Conservation (phyloP, 1,140 invertebrate genomes). For the Notospermus geniculatus region DNA sequence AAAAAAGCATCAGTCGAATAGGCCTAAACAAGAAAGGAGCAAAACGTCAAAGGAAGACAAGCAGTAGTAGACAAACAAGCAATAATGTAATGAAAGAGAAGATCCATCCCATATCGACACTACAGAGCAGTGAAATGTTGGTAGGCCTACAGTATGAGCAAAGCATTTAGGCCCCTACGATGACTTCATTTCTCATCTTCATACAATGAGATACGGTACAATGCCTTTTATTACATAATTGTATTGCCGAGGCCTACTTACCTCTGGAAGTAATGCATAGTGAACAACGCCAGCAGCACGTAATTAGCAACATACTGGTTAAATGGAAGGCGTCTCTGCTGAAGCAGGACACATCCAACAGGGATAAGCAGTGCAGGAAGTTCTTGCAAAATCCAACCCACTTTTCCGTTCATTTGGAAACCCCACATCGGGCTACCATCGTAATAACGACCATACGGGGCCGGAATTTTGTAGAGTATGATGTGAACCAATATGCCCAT, state of each 20-base stretch:
- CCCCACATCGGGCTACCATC: conserved; percentile 21
- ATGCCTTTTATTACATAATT: too few species aligned
- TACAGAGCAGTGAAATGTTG: too few species aligned
- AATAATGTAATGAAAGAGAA: too few species aligned
- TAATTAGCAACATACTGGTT: conserved; percentile 31
- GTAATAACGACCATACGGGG: conserved; percentile 43
- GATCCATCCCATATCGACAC: too few species aligned
- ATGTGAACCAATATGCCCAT: conserved; percentile 22
- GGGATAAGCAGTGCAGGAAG: conserved; percentile 39
- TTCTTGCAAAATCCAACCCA: conserved; percentile 51
- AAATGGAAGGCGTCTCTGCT: conserved; percentile 5
- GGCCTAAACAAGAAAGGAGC: background rate
- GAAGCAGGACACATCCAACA: conserved; percentile 2
- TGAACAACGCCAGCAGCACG: conserved; percentile 47
- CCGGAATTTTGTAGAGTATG: conserved; percentile 26
- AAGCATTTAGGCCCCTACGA: too few species aligned
- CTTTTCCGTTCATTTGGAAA: conserved; percentile 27
- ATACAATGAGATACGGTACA: too few species aligned
- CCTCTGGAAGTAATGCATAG: conserved; percentile 58
- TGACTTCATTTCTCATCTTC: conserved; percentile 7
- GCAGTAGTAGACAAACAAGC: too few species aligned
- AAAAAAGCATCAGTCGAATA: conserved; percentile 17
- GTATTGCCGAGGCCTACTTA: too few species aligned
- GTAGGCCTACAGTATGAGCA: background rate
- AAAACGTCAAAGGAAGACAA: background rate